Conservation (phyloP, 2,113 vertebrate species). For the Malurus cyaneus region DNA sequence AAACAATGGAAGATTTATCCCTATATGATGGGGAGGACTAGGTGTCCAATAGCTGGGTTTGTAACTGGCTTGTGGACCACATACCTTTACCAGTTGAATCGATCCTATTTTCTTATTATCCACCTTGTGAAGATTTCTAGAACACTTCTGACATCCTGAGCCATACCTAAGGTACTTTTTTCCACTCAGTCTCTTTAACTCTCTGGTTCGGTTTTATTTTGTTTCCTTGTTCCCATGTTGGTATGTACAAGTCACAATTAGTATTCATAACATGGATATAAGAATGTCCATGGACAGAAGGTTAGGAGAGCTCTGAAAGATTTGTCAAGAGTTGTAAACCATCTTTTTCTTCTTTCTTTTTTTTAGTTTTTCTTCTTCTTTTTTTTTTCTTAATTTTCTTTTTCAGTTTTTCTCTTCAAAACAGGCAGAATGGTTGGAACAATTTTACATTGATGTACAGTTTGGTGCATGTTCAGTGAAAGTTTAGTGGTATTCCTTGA, state of each 20-base stretch:
- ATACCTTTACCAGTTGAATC: neutral
- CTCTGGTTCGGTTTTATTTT: neutral
- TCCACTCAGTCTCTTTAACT: neutral
- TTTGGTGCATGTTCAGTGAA: neutral
- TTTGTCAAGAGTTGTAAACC: neutral
- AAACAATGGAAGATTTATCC: neutral
- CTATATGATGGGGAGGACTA: neutral
- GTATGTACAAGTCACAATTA: neutral
- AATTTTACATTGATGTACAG: neutral
- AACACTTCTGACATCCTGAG: neutral
- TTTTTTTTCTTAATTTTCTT: neutral
- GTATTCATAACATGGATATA: neutral
- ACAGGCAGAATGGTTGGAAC: neutral
- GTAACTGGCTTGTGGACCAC: neutral
- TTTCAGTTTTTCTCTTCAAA: neutral
- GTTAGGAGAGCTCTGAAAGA: neutral
- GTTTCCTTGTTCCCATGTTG: neutral
- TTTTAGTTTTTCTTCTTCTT: rapidly evolving
- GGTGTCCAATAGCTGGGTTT: neutral
- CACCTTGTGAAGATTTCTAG: neutral
- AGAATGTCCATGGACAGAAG: neutral
- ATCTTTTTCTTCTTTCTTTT: rapidly evolving
- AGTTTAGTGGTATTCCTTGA: neutral
- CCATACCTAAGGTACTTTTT: neutral
- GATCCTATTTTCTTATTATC: neutral